Conservation (phyloP, 2,797 vertebrate genomes). For the Sebastes vulpes region DNA sequence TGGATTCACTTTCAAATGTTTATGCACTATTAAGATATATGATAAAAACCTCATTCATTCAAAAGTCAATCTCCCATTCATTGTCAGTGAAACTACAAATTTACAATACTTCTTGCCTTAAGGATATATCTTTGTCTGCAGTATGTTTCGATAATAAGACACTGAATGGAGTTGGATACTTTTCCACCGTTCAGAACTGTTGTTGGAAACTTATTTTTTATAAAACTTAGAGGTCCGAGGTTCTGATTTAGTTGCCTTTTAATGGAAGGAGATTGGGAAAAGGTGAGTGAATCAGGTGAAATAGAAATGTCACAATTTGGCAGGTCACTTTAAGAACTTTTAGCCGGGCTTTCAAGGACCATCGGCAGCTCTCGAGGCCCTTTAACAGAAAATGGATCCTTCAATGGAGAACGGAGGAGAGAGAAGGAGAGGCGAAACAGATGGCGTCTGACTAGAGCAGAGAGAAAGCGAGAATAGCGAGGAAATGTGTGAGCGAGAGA, state of each 20-base stretch:
- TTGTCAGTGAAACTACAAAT: background rate
- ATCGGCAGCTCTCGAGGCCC: background rate
- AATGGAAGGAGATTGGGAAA: slow-evolving; percentile 18
- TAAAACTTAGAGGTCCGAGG: background rate
- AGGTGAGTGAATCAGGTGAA: slow-evolving; percentile 10
- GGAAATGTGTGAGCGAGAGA: slow-evolving; percentile 34
- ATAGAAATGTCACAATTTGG: slow-evolving; percentile 23
- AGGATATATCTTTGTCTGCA: background rate
- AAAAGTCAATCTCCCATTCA: background rate
- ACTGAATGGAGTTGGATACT: background rate
- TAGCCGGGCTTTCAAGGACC: slow-evolving; percentile 24
- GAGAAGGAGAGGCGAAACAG: background rate
- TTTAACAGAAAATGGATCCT: slow-evolving; percentile 35
- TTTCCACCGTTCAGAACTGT: slow-evolving; percentile 11
- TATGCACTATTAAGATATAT: background rate
- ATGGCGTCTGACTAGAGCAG: slow-evolving; percentile 19
- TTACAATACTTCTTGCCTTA: background rate
- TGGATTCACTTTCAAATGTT: background rate
- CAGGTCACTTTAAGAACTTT: slow-evolving; percentile 36
- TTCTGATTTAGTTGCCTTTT: slow-evolving; percentile 1
- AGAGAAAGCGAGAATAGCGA: slow-evolving; percentile 24
- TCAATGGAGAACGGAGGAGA: slow-evolving; percentile 9
- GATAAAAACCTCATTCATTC: background rate
- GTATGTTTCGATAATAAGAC: background rate
- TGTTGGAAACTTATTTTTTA: background rate